Base-by-base conservation (phyloP, 2,797 vertebrate species). In the Oophaga sylvatica region DNA sequence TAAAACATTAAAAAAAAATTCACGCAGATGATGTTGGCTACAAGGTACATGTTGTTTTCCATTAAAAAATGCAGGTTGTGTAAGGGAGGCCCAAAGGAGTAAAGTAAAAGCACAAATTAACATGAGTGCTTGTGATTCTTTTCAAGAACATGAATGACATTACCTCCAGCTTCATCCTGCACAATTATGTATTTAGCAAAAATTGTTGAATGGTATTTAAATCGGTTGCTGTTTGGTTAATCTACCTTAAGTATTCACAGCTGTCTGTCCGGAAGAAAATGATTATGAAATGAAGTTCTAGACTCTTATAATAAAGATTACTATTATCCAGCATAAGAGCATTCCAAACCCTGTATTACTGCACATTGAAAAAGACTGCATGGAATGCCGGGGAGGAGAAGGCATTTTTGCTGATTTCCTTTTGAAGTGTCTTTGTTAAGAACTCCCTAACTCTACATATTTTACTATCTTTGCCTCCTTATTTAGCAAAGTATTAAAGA, bases 151-250 rank as follows among this genome's bases (percentile, higher is more conserved):
- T 89, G 79, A 86, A 78, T 87, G 88, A 78, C 84, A 70, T 59
- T 87, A 88, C 87, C 80, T 84, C 57, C 73, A 84, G 77, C 76
- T 73, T 67, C 78, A 83, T 73, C 84, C 80, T 79, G 73, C 79
- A 67, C 80, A 85, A 85, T 88, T 81, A 86, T 90, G 84, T 90
- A 86, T 80, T 84, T 86, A 83, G 70, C 80, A 84, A 81, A 77
- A 89, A 86, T 81, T 67, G 70, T 81, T 75, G 83, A 89, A 81
- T 81, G 62, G 89, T 87, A 89, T 89, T 86, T 89, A 86, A 89
- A 89, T 86, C 56, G 59, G 73, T 71, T 68, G 57, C 63, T 89
- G 84, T 86, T 89, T 89, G 80, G 84, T 82, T 86, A 86, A 86
- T 83, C 88, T 89, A 41, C 62, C 31, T 71, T 86, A 89, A 89